These are phyloP conservation scores for Pseudanteris insignis DNA, from an alignment of 2,888 invertebrate genomes.

Conservation along the genomic window DNA sequence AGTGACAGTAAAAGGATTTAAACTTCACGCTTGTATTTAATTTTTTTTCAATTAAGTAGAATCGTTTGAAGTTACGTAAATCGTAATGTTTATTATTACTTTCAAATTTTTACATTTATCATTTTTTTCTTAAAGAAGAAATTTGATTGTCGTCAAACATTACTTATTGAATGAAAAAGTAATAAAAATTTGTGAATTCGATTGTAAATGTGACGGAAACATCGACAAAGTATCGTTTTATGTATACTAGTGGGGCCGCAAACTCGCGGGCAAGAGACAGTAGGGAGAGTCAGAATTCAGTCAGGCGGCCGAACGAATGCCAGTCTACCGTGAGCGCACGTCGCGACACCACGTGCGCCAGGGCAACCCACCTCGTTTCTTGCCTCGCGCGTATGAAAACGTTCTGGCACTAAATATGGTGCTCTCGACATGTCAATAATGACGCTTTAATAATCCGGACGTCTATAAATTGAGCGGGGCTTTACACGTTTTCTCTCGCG, in stretches of 20 bases:
- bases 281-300: conserved; percentile 63
- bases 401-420: conserved; percentile 8
- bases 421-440: conserved; percentile 28
- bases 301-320: conserved; percentile 59
- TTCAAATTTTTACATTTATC: too few relatives aligned
- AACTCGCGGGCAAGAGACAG: conserved; percentile 47
- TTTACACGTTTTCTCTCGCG: conserved; percentile 1
- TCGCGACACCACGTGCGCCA: conserved; percentile 56
- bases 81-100: too few relatives aligned
- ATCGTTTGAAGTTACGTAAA: too few relatives aligned
- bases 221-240: conserved; percentile 34
- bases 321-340: conserved; percentile 63
- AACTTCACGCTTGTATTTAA: too few relatives aligned
- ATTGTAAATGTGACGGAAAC: conserved; percentile 30
- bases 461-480: conserved; percentile 18
- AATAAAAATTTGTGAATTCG: too few relatives aligned
- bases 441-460: conserved; percentile 22
- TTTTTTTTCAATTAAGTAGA: too few relatives aligned
- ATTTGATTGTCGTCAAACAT: too few relatives aligned
- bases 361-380: conserved; percentile 5
- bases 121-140: too few relatives aligned
- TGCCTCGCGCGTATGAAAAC: conserved; percentile 8
- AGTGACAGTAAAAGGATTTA: too few relatives aligned
- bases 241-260: conserved; percentile 35
- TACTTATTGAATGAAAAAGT: too few relatives aligned